Base-by-base conservation (phyloP, 2,113 vertebrate species). In the Ramphastos sulfuratus region DNA sequence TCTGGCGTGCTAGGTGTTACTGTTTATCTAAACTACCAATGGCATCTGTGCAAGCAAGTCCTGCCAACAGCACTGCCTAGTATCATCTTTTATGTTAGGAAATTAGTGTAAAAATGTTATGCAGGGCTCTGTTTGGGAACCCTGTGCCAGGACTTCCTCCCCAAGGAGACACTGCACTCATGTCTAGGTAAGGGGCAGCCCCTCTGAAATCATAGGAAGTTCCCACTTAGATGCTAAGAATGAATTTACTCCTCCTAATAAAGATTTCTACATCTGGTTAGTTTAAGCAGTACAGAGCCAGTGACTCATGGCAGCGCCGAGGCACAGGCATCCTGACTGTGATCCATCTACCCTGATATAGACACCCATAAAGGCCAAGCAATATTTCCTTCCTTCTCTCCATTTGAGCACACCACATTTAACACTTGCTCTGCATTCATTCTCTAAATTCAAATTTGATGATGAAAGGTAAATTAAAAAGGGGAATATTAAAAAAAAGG, bases 1-100 rank as follows among this genome's bases (percentile, higher is more conserved):
- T 97, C 97, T 98, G 97, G 96, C 95, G 92, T 88, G 65, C 82
- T 93, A 94, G 93, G 89, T 96, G 91, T 88, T 93, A 85, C 80
- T 95, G 78, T 90, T 96, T 90, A 80, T 79, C 90, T 79, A 80
- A 94, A 96, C 94, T 92, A 92, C 88, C 79, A 94, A 66, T 46
- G 95, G 91, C 94, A 95, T 97, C 95, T 96, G 95, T 79, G 90
- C 94, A 93, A 93, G 90, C 52, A 89, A 89, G 56, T n/a, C 42
- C 56, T 96, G 94, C 88, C 94, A 93, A 74, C 55, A 61, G 56
- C 83, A 66, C 60, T 82, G 72, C 65, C 76, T 88, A 33, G 27
- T 37, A 66, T 71, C 76, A 93, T 46, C 61, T 94, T 80, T 85
- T 75, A 73, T 30, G 42, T 27, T n/a, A 48, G 78, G 50, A 83